phyloP scores from a whole-genome alignment of 2,113 vertebrate species.

The Psophia crepitans region DNA sequence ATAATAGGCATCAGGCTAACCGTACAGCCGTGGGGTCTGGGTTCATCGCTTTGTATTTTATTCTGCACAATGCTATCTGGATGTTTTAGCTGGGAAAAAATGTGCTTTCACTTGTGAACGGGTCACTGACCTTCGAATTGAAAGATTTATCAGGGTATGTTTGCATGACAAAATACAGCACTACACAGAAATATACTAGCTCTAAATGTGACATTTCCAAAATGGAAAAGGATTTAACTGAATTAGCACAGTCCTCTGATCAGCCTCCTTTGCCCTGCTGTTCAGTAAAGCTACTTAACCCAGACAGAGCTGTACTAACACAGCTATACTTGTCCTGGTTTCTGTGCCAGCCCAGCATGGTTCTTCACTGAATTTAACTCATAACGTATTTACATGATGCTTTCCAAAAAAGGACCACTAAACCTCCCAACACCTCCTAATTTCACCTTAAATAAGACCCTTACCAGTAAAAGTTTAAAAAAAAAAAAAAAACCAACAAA shows the following conservation, averaged over 20 bases:
- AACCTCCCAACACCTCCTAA: background rate
- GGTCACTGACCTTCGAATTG: slow-evolving; percentile 32
- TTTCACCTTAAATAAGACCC: background rate
- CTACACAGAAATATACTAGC: background rate
- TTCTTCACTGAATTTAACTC: slow-evolving; percentile 11
- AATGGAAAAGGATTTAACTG: slow-evolving; percentile 63
- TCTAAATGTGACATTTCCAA: slow-evolving; percentile 54
- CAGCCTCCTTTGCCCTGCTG: slow-evolving; percentile 56
- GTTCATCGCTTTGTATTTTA: slow-evolving; percentile 5
- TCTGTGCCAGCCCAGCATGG: slow-evolving; percentile 29
- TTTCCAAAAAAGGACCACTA: background rate
- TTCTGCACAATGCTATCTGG: background rate
- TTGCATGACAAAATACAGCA: slow-evolving; percentile 48
- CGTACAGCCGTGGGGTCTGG: background rate
- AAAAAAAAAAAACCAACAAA: background rate
- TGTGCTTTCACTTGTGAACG: background rate
- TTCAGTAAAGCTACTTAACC: slow-evolving; percentile 61
- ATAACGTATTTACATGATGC: slow-evolving; percentile 10
- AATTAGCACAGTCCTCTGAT: slow-evolving; percentile 65
- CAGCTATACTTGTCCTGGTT: slow-evolving; percentile 32
- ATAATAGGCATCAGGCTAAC: slow-evolving; percentile 1
- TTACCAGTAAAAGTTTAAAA: background rate
- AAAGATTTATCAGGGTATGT: slow-evolving; percentile 41
- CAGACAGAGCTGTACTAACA: slow-evolving; percentile 45
- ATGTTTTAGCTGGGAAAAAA: background rate